These are phyloP conservation scores for Trissonchulus latispiculum DNA, from an alignment of 2,888 invertebrate species.

Conservation along the genomic window DNA sequence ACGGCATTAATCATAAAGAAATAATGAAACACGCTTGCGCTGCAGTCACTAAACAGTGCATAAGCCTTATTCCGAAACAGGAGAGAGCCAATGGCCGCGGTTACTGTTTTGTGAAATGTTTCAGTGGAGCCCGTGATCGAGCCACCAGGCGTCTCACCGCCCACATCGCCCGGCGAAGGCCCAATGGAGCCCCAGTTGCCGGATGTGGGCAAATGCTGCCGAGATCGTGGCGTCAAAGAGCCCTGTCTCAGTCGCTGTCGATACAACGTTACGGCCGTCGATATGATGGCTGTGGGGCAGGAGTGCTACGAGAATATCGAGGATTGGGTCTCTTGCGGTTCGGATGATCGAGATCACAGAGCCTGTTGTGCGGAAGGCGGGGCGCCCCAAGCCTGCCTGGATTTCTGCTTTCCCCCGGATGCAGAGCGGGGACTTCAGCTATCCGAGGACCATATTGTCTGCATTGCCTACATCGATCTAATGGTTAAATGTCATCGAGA, in stretches of 20 bases:
- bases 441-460: conserved; percentile 11
- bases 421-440: not conserved
- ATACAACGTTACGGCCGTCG: conserved; percentile 15
- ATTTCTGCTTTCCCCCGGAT: conserved; percentile 27
- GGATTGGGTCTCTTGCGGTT: conserved; percentile 19
- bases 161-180: not conserved
- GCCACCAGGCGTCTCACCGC: not conserved
- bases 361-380: conserved; percentile 30
- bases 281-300: conserved; percentile 8
- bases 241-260: conserved; percentile 13
- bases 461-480: conserved; percentile 15
- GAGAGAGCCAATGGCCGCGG: no score
- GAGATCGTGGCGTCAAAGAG: not conserved
- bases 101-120: no score
- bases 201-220: conserved; percentile 17
- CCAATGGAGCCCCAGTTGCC: conserved; percentile 9
- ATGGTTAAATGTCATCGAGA: conserved; percentile 24
- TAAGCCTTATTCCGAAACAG: no score
- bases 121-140: not conserved
- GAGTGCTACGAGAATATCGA: conserved; percentile 5
- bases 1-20: no score
- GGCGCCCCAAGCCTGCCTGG: conserved; percentile 28
- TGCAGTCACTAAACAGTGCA: no score
- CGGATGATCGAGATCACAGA: conserved; percentile 20
- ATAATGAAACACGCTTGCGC: no score